Evolutionary conservation across 2,113 vertebrate genomes (phyloP), one percentile per base, ranked within the genome.

Genomic region (Tichodroma muraria): DNA sequence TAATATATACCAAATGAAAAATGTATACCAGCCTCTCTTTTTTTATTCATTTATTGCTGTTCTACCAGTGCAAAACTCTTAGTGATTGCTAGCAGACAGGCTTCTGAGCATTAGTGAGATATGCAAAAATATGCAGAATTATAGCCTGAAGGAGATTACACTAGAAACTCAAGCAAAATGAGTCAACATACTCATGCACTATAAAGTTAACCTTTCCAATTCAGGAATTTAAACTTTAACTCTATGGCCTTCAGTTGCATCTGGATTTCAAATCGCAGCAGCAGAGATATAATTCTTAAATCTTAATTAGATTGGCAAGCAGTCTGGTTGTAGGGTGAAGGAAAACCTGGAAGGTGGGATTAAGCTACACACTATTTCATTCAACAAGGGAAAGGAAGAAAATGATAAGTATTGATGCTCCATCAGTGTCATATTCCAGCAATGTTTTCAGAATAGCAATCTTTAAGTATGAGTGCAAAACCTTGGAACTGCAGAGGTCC

Each of bases 91-190:
- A 94, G 93, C 80, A 77, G 69, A 89, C 95, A 95, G 56, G 72
- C 27, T 96, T 96, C 89, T 93, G n/a, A 96, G 82, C 77, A 77
- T 85, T 94, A 93, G 70, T 85, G 69, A 96, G 77, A 97, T 95
- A 97, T 97, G 93, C 84, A 97, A 96, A 98, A 96, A 95, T 95
- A 97, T 96, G 91, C 94, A 97, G 91, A 97, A 97, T 93, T 97
- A 92, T 92, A 95, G 90, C 96, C 90, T 66, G 66, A 96, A 96
- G 97, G 81, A 96, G 93, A 97, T 97, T 95, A 97, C 33, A 85
- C 45, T 89, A 76, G 61, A 96, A 95, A 97, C 84, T 95, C 82
- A 95, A 82, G 94, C 31, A 47, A 97, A 97, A 80, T 86, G 68
- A 94, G 79, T 97, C 97, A 97, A 95, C 54, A 80, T 92, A 88